Evolutionary conservation across 2,113 vertebrate genomes (phyloP), one percentile per base, ranked within the genome.

Genomic region (Lichenostomus cassidix): DNA sequence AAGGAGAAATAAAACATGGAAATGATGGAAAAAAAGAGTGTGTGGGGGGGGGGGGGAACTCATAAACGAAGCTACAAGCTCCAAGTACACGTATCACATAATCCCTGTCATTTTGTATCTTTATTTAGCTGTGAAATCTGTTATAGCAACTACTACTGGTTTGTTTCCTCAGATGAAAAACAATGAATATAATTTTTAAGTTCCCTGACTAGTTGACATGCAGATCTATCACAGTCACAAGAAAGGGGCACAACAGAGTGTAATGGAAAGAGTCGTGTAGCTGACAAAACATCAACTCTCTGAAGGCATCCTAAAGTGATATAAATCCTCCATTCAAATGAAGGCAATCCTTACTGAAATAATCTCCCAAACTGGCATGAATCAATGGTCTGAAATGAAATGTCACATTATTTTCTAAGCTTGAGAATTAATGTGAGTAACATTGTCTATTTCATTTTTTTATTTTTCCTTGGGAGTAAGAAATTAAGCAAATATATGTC

Each of bases 151-250:
- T 83, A 91, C 46, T 70, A 37, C 55, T 86, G 63, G 78, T 80
- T 94, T 96, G 60, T 89, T 94, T 95, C 83, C 81, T 93, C 71
- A 59, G 68, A 95, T 63, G 56, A 92, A 96, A 93, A 90, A 47
- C 12, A 47, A 87, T 9, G 0, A 87, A 83, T 84, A 25, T 83
- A 53, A 87, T 94, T 95, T 94, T 92, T 84, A 95, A 89, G 58
- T 76, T 97, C 71, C 69, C 73, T 92, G 92, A 94, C 0, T 1
- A 69, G 64, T n/a, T 95, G 93, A 90, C 46, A 8, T 35, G 58
- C 55, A 88, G 69, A 87, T 91, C 89, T 95, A 82, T 81, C 65
- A 76, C 55, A 79, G 69, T 67, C 16, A 7, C 2, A 2, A 93
- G 81, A 92, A 95, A 33, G 58, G 82, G 69, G 55, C 63, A 86